Evolutionary conservation across 2,113 vertebrate genomes (phyloP), one percentile per base, ranked within the genome.

Genomic region (Mystacornis crossleyi): DNA sequence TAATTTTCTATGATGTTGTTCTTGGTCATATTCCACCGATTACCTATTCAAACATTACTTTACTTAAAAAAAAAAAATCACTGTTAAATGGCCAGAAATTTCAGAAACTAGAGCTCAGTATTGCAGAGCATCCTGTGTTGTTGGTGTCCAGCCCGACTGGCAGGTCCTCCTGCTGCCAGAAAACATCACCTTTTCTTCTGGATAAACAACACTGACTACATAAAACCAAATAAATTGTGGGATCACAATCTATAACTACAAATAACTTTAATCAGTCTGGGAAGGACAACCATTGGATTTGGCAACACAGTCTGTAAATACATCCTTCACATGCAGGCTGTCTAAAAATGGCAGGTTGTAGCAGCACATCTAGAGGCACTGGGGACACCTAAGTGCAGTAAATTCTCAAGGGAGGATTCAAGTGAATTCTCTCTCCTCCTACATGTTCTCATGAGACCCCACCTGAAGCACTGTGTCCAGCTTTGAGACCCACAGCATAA

Each of bases 171-270:
- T 2, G 1, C 48, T 74, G 33, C 16, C 80, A 66, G 43, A 55
- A 77, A 45, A 47, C 23, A 58, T 20, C 47, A 10, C 18, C 5
- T 74, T 70, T 71, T 42, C 20, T 53, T 65, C 87, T 33, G 26
- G 16, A 33, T 36, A 45, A 74, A n/a, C 8, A 36, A 13, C 15
- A 13, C 12, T 6, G 12, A 31, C 26, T 60, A 10, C 0, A 0
- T 9, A 60, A 86, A n/a, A 17, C 23, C 62, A 89, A 51, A 65
- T 12, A 89, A 78, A 86, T 42, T 14, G 15, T 42, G 40, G 7
- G 33, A 43, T 33, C 64, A 74, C 24, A 81, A 6, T 9, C 14
- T n/a, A 24, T 1, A 1, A 42, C 16, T 62, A 28, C 54, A 74
- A 84, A 53, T 10, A 40, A 25, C 38, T 20, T 34, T 4, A 62